Evolutionary conservation across 1,140 invertebrate species (phyloP).

Genomic region (Nixonia krombeini): DNA sequence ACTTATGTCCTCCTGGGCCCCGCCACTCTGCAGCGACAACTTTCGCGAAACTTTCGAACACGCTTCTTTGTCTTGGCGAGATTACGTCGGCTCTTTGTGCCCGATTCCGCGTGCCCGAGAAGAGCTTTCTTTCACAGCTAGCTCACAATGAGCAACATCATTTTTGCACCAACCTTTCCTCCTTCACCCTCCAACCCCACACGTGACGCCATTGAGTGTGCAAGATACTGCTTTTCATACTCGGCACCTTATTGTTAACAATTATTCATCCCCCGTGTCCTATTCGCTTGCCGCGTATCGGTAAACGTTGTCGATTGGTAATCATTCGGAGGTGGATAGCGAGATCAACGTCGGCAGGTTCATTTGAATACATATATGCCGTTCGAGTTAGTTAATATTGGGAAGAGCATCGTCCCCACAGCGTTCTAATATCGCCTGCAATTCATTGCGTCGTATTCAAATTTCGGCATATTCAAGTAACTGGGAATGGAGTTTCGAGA

Average conservation of each 20-base stretch:
- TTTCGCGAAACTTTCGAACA: conserved; percentile 40
- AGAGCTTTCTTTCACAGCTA: conserved; percentile 31
- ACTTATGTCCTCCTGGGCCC: conserved; percentile 30
- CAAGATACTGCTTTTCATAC: too few species aligned
- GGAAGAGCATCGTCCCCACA: neutral
- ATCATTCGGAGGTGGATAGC: too few species aligned
- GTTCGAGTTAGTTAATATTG: too few species aligned
- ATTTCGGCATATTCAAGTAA: conserved; percentile 17
- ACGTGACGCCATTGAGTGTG: too few species aligned
- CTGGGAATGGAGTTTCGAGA: conserved; percentile 16
- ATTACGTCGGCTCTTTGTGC: conserved; percentile 45
- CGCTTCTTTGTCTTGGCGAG: conserved; percentile 40
- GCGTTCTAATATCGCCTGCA: conserved; percentile 13
- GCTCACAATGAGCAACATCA: conserved; percentile 34
- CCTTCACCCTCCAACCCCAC: too few species aligned
- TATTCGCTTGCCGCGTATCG: too few species aligned
- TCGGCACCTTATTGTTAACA: too few species aligned
- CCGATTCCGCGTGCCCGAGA: conserved; percentile 23
- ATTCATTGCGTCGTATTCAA: conserved; percentile 24
- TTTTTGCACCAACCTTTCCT: conserved; percentile 8
- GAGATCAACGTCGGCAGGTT: too few species aligned
- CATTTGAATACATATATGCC: too few species aligned
- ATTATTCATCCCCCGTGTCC: too few species aligned
- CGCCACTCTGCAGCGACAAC: conserved; percentile 25
- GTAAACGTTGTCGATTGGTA: too few species aligned